Conservation (phyloP, 1,140 invertebrate genomes). For the Drosophila rhopaloa region DNA sequence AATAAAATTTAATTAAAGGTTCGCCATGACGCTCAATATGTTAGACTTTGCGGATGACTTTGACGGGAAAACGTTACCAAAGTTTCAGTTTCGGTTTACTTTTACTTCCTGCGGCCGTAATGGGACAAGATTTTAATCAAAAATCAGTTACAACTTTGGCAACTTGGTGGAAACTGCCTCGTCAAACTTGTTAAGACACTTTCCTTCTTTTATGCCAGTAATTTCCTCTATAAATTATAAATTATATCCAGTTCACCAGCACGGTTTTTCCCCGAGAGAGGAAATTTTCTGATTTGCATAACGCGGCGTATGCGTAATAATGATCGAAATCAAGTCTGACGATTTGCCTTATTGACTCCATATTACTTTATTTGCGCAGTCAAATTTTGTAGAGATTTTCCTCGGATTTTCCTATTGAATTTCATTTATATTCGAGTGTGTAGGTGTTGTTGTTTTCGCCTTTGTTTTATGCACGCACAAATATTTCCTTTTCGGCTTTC, state of each 20-base stretch:
- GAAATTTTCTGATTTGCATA: conserved; percentile 64
- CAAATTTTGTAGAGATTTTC: conserved; percentile 31
- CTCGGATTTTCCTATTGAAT: conserved; percentile 22
- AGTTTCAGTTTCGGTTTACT: conserved; percentile 39
- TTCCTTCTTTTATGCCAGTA: conserved; percentile 12
- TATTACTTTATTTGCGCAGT: conserved; percentile 60
- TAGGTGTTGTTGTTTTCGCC: conserved; percentile 33
- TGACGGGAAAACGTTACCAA: conserved; percentile 26
- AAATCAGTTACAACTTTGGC: conserved; percentile 63
- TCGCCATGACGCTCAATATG: conserved; percentile 31
- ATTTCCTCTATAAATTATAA: conserved; percentile 52
- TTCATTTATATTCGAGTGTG: conserved; percentile 49
- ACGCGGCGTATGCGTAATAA: conserved; percentile 75
- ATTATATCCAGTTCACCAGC: conserved; percentile 36
- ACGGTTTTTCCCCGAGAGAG: conserved; percentile 1
- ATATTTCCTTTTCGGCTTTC: conserved; percentile 37
- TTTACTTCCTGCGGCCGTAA: conserved; percentile 20
- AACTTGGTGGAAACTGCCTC: conserved; percentile 50
- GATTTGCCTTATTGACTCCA: conserved; percentile 62
- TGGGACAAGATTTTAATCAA: conserved; percentile 69
- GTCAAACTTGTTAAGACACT: conserved; percentile 33
- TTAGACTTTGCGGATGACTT: conserved; percentile 13
- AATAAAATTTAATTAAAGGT: conserved; percentile 45
- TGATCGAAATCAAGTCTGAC: conserved; percentile 57
- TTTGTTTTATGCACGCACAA: conserved; percentile 69